A percentile compares a stretch with the other conserved stretches of the same genome.
These are phyloP conservation scores for Drosophila pectinifera DNA, from an alignment of 1,140 invertebrate genomes.

Conservation along the genomic window DNA sequence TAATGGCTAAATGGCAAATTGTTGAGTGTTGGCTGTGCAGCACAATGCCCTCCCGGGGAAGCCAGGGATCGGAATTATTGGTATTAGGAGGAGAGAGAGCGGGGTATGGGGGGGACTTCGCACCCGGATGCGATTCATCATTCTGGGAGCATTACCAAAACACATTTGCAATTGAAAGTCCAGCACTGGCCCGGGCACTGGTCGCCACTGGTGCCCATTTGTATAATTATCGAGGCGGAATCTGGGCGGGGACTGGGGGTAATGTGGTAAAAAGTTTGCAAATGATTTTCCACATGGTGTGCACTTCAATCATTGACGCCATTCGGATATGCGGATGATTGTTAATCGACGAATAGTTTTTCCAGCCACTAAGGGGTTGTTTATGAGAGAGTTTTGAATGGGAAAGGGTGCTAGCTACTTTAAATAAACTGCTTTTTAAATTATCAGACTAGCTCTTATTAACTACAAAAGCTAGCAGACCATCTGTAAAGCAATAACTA, in stretches of 20 bases:
- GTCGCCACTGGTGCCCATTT: neutral
- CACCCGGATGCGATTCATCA: slow-evolving; percentile 32
- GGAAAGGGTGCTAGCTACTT: neutral
- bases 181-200: neutral
- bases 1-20: slow-evolving; percentile 41
- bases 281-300: slow-evolving; percentile 5
- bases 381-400: neutral
- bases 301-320: slow-evolving; percentile 17
- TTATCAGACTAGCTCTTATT: too few relatives aligned
- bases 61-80: slow-evolving; percentile 6
- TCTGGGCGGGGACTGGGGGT: neutral
- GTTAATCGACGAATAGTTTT: slow-evolving; percentile 5
- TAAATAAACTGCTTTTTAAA: too few relatives aligned
- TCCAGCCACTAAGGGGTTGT: neutral
- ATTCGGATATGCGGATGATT: neutral
- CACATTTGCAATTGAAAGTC: slow-evolving; percentile 13
- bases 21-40: slow-evolving; percentile 12
- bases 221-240: slow-evolving; percentile 18
- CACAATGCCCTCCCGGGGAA: neutral
- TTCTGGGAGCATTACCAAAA: slow-evolving; percentile 24
- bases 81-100: neutral
- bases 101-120: neutral
- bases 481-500: too few relatives aligned
- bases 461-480: too few relatives aligned
- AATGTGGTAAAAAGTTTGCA: neutral